A percentile compares a stretch with the other conserved stretches of the same genome.
phyloP scores from a whole-genome alignment of 2,113 vertebrate genomes.

The Gnathonemus echidnorhynchus region DNA sequence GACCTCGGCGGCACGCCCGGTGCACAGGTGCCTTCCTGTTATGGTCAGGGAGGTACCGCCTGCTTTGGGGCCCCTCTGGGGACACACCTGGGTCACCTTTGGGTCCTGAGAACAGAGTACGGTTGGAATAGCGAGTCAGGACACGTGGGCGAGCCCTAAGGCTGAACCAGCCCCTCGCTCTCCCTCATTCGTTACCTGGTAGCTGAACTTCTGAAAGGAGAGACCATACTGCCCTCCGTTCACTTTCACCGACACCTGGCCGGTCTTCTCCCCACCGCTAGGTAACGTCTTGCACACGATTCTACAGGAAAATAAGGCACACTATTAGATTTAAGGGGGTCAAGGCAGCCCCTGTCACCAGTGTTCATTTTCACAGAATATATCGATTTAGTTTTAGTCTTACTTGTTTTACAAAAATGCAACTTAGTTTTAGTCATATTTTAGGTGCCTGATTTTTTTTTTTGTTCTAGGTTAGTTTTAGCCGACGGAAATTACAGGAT shows the following conservation, averaged over 20 bases:
- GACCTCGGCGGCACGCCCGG: constrained; percentile 75
- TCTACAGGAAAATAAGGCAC: constrained; percentile 51
- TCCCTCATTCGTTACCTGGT: constrained; percentile 72
- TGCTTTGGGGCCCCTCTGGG: constrained; percentile 76
- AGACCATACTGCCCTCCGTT: constrained; percentile 70
- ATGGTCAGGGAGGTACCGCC: constrained; percentile 83
- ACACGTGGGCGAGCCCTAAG: background rate
- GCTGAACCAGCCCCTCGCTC: background rate
- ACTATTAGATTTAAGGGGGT: background rate
- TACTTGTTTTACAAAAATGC: no score
- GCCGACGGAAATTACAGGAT: no score
- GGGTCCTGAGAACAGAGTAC: constrained; percentile 67
- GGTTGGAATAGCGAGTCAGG: background rate
- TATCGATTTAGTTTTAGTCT: no score
- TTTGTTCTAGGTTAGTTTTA: no score
- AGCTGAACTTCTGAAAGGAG: constrained; percentile 78
- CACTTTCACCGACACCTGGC: constrained; percentile 72
- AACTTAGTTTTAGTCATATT: no score
- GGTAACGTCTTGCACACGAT: constrained; percentile 76
- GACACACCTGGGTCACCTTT: constrained; percentile 71
- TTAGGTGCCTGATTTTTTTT: no score
- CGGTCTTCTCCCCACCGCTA: constrained; percentile 66
- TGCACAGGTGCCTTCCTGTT: constrained; percentile 76
- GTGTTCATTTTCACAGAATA: no score
- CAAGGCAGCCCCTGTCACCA: background rate